Evolutionary conservation across 2,113 vertebrate species (phyloP), one percentile per base, ranked within the genome.

Genomic region (Merops nubicus): DNA sequence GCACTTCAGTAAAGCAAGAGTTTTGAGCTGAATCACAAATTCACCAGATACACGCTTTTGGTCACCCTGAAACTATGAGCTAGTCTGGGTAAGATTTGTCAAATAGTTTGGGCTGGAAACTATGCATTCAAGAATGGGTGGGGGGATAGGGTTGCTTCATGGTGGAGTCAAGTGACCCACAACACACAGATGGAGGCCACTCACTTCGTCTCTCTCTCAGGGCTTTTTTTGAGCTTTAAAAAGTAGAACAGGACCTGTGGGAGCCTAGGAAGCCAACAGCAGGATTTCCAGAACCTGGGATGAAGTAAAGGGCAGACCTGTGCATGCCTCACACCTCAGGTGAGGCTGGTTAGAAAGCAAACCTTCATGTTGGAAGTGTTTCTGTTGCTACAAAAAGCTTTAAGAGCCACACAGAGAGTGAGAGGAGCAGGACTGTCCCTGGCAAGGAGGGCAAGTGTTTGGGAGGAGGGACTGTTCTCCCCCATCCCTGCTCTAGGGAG

Each of bases 31-130:
- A 94, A 63, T 91, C 0, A 0, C 74, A 88, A 93, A 93, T 88
- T 93, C 59, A 70, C 93, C 85, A 80, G 72, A 73, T 73, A 74
- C 0, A 1, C 1, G 11, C 62, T 57, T 93, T 95, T 74, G 79
- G 59, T 97, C 94, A 95, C 68, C 62, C 94, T 86, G 91, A 93
- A 96, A 65, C 34, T 80, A 62, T 93, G 89, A 89, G 76, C 42
- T 67, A 67, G 50, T 67, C 63, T 86, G 83, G 63, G 86, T 88
- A 83, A 91, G 85, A 88, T 91, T 77, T 88, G 83, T 73, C 29
- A 77, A 54, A 80, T 77, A 81, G 45, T 77, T 95, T 70, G 76
- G 83, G 72, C 63, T 93, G 88, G 83, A 93, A 95, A 92, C 14
- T 63, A 16, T 62, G 75, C 1, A 1, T 80, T 69, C 33, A 26